Percentiles rank a stretch among this genome's conserved stretches.
These are phyloP conservation scores for Hecatera dysodea DNA, from an alignment of 2,888 invertebrate genomes.

Conservation along the genomic window DNA sequence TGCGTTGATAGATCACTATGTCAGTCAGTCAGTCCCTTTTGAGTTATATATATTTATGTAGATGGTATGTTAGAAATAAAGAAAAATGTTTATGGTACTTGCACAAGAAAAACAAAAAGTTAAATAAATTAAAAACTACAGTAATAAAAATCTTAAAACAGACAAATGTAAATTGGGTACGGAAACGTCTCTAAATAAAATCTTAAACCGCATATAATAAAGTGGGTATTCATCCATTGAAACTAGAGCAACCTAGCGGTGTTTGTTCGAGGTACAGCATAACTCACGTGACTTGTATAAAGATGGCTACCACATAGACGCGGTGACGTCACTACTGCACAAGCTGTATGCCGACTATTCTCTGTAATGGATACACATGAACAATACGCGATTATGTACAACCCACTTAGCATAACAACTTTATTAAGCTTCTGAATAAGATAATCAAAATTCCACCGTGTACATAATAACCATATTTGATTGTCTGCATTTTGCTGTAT, in stretches of 20 bases:
- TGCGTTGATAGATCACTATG: no score
- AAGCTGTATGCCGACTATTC: conserved; percentile 1
- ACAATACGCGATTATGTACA: background rate
- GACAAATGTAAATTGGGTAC: no score
- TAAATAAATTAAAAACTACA: no score
- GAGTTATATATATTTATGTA: no score
- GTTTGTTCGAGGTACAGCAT: conserved; percentile 19
- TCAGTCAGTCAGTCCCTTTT: no score
- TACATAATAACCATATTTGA: background rate
- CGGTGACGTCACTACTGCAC: conserved; percentile 13
- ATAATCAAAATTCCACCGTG: no score
- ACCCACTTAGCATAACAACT: background rate
- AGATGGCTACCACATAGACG: background rate
- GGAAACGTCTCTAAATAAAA: no score
- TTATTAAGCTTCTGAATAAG: background rate
- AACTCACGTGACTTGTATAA: conserved; percentile 18
- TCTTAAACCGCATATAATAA: background rate
- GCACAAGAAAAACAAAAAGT: no score
- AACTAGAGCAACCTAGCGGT: conserved; percentile 11
- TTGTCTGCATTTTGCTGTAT: background rate
- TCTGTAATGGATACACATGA: conserved; percentile 2
- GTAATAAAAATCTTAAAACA: no score
- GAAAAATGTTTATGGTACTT: no score
- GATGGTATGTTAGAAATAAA: no score
- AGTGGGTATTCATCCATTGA: background rate